Percentiles rank a stretch among this genome's conserved stretches.
Evolutionary conservation across 2,113 vertebrate genomes (phyloP).

Genomic region (Nibea albiflora): DNA sequence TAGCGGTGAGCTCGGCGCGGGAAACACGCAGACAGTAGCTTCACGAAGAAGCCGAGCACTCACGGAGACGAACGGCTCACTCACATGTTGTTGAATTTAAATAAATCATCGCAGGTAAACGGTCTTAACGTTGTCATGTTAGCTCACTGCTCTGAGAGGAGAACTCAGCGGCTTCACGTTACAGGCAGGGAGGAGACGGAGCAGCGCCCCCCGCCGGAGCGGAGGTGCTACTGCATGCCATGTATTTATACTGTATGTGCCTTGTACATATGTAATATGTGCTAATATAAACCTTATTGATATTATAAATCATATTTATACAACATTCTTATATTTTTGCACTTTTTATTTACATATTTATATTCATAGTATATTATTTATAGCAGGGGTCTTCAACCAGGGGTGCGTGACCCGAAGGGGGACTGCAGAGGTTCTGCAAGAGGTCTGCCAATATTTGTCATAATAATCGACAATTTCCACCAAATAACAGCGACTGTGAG

Average conservation of each 20-base stretch:
- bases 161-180: neutral
- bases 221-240: neutral
- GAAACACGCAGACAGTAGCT: neutral
- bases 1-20: rapidly evolving
- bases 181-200: rapidly evolving
- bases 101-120: constrained; percentile 94
- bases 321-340: too few species aligned
- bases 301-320: too few species aligned
- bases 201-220: constrained; percentile 19
- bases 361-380: too few species aligned
- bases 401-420: too few species aligned
- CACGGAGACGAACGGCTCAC: constrained; percentile 34
- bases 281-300: too few species aligned
- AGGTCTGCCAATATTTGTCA: too few species aligned
- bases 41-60: rapidly evolving
- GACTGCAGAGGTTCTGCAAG: too few species aligned
- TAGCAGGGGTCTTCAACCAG: too few species aligned
- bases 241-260: neutral
- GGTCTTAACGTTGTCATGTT: constrained; percentile 92
- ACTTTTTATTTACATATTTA: too few species aligned
- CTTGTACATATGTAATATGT: too few species aligned
- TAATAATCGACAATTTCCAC: too few species aligned
- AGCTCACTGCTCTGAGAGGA: neutral
- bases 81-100: constrained; percentile 98
- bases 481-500: too few species aligned